Evolutionary conservation across 2,888 invertebrate genomes (phyloP).

Genomic region (Drosophila atripex): DNA sequence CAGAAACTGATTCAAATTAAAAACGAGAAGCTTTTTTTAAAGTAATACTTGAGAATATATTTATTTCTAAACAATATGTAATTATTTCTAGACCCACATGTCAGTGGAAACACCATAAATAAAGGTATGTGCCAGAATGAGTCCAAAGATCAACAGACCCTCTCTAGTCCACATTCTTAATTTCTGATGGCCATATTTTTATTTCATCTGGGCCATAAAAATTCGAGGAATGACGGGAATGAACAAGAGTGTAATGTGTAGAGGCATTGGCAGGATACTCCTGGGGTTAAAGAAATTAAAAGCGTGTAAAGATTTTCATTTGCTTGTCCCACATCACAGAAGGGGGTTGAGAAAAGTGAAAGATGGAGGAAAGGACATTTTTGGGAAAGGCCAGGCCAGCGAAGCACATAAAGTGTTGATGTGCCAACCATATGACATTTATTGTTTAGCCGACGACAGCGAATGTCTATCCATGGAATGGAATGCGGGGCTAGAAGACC

Average conservation of each 20-base stretch:
- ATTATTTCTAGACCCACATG: neutral
- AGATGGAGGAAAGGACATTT: conserved; percentile 35
- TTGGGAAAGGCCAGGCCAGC: conserved; percentile 26
- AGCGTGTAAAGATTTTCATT: conserved; percentile 75
- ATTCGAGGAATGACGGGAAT: conserved; percentile 8
- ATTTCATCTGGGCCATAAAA: conserved; percentile 70
- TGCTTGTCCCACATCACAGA: conserved; percentile 10
- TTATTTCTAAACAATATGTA: neutral
- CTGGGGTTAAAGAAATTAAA: conserved; percentile 63
- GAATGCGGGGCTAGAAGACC: conserved; percentile 1
- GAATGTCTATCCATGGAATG: conserved; percentile 21
- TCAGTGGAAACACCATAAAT: neutral
- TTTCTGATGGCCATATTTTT: conserved; percentile 48
- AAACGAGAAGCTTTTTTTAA: neutral
- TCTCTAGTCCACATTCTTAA: conserved; percentile 17
- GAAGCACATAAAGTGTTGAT: conserved; percentile 77
- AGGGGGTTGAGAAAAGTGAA: neutral
- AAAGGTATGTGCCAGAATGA: neutral
- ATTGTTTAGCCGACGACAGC: conserved; percentile 60
- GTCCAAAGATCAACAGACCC: neutral
- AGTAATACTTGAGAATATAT: neutral
- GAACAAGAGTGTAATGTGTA: conserved; percentile 22
- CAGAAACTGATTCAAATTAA: conserved; percentile 22
- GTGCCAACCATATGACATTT: conserved; percentile 78
- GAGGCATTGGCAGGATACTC: conserved; percentile 65